phyloP scores from a whole-genome alignment of 2,888 invertebrate genomes.

The Ferrisia virgata region DNA sequence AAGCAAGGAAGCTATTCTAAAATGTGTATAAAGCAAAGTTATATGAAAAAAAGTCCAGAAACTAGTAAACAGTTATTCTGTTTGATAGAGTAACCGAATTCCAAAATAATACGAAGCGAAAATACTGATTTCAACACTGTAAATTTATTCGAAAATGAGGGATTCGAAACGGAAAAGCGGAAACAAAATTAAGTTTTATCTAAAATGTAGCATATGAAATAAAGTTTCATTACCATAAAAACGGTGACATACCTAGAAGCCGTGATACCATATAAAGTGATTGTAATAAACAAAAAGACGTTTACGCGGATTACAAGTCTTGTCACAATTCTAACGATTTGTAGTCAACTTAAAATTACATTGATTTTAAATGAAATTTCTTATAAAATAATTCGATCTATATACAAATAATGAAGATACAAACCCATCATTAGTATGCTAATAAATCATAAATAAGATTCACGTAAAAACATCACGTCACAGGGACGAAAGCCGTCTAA shows the following conservation, averaged over 20 bases:
- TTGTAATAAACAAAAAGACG: conserved; percentile 32
- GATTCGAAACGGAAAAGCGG: neutral
- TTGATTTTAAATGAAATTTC: conserved; percentile 15
- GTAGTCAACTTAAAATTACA: conserved; percentile 7
- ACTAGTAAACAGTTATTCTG: neutral
- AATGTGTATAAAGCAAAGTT: neutral
- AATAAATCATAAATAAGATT: conserved; percentile 40
- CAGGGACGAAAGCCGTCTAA: conserved; percentile 44
- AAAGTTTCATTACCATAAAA: conserved; percentile 29
- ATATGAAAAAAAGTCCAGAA: neutral
- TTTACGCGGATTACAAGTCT: conserved; percentile 28
- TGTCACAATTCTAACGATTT: conserved; percentile 11
- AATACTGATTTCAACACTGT: neutral
- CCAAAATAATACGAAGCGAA: neutral
- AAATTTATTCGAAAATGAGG: neutral
- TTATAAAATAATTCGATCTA: conserved; percentile 15
- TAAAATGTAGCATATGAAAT: conserved; percentile 11
- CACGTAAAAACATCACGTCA: conserved; percentile 43
- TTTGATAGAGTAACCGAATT: neutral
- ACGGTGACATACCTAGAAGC: conserved; percentile 33
- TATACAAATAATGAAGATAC: conserved; percentile 26
- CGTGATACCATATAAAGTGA: conserved; percentile 43
- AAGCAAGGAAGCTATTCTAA: neutral
- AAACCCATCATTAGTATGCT: conserved; percentile 42
- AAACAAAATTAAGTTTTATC: neutral